Conservation (phyloP, 2,888 invertebrate genomes). For the Tanypteryx hageni region DNA sequence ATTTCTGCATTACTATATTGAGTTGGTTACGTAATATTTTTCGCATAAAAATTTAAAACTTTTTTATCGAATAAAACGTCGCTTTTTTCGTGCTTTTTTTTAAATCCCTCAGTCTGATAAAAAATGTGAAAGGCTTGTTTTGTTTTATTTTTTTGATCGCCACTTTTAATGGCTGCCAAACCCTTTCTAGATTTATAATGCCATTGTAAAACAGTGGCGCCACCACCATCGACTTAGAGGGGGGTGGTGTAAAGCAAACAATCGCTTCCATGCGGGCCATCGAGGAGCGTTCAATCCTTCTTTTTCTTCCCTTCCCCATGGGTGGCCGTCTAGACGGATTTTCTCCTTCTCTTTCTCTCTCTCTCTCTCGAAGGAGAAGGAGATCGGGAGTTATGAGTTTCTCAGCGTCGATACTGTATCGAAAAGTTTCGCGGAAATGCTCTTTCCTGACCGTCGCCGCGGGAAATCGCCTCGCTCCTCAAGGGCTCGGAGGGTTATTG, state of each 20-base stretch:
- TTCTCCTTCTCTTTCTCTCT: neutral
- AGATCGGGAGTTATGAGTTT: slow-evolving; percentile 3
- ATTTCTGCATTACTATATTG: too few species aligned
- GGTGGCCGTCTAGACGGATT: neutral
- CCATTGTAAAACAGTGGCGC: slow-evolving; percentile 16
- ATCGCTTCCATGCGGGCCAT: neutral
- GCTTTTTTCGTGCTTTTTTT: too few species aligned
- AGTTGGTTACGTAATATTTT: too few species aligned
- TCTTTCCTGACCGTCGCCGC: neutral
- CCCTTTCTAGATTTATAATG: neutral
- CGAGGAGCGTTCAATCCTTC: neutral
- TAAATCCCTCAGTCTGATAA: too few species aligned
- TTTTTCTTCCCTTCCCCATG: neutral
- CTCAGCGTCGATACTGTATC: neutral
- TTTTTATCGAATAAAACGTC: too few species aligned
- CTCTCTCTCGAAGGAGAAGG: neutral
- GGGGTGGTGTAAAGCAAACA: neutral
- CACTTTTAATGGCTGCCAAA: neutral
- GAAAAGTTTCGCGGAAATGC: slow-evolving; percentile 5
- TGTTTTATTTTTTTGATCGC: too few species aligned
- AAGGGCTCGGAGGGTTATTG: neutral
- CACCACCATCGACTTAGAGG: neutral
- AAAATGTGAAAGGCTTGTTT: too few species aligned
- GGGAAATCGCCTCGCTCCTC: neutral
- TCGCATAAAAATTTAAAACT: too few species aligned